Base-by-base conservation (phyloP, 2,113 vertebrate species). In the Penelope pileata region DNA sequence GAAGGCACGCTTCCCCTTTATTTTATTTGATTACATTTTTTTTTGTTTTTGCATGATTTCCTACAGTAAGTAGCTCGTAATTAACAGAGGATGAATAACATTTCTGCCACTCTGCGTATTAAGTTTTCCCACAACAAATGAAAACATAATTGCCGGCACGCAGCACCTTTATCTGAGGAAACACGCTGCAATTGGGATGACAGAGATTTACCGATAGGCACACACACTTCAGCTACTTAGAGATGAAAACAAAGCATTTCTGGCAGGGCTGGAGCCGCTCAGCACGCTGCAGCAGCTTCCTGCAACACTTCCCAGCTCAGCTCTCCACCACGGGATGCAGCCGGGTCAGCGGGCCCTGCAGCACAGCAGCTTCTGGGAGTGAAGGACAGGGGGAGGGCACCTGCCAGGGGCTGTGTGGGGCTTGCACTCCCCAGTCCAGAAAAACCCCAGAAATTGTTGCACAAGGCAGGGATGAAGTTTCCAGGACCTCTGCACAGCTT, bases 51-150 rank as follows among this genome's bases (percentile, higher is more conserved):
- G 62, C 88, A 24, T n/a, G 75, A 54, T 76, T 83, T 89, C 78
- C 90, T 69, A 29, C 83, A 86, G 62, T 63, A 59, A 91, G 90
- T 40, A 94, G 81, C 91, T 90, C 40, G 12, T 79, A 93, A 93
- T 95, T 91, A 96, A 83, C 70, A n/a, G 69, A 10, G 47, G 94
- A 73, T 94, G 90, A 43, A 27, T 83, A 93, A 51, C 51, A 76
- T 91, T 83, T 85, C 78, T 91, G 92, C 90, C 83, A 95, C 82
- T 93, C 89, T 74, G 93, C 9, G 38, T 81, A 69, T 85, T 58
- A 74, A 94, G 69, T 89, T 97, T 94, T 72, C 96, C 74, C 92
- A 88, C 76, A 93, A 94, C 94, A 92, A 86, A 95, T 75, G 40
- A 93, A 96, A 97, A 94, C 63, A 83, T 88, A 93, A 96, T 95